These are phyloP conservation scores for Hirtodrosophila duncani DNA, from an alignment of 2,888 invertebrate species.

Conservation along the genomic window DNA sequence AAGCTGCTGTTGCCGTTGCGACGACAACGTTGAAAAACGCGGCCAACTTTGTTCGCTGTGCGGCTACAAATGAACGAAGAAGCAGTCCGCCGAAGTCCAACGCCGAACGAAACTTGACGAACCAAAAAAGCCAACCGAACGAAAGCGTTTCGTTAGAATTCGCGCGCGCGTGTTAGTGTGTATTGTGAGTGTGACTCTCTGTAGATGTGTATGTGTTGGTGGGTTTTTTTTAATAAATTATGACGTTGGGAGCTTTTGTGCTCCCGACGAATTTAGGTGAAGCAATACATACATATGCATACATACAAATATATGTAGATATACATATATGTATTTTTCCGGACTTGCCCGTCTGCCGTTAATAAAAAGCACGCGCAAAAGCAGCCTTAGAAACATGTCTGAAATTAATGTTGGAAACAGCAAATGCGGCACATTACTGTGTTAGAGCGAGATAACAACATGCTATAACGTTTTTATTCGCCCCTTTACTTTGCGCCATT, in stretches of 20 bases:
- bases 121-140: conserved; percentile 46
- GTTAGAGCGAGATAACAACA: conserved; percentile 35
- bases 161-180: conserved; percentile 23
- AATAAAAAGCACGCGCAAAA: conserved; percentile 62
- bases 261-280: conserved; percentile 50
- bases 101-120: conserved; percentile 43
- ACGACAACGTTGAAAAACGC: conserved; percentile 46
- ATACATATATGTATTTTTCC: conserved; percentile 31
- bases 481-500: conserved; percentile 48
- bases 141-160: conserved; percentile 62
- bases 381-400: conserved; percentile 52
- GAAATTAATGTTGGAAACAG: conserved; percentile 31
- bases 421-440: conserved; percentile 1
- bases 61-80: conserved; percentile 69
- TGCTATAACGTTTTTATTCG: too few species aligned
- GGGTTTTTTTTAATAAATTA: conserved; percentile 62
- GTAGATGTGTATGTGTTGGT: conserved; percentile 16
- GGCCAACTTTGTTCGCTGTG: conserved; percentile 70
- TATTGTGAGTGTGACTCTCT: conserved; percentile 9
- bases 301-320: conserved; percentile 26
- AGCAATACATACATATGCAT: conserved; percentile 38
- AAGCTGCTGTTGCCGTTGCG: conserved; percentile 5
- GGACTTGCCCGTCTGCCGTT: conserved; percentile 57
- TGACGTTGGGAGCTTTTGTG: conserved; percentile 63
- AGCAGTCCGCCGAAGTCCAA: conserved; percentile 54